Percentiles rank a stretch among this genome's conserved stretches.
Conservation (phyloP, 2,113 vertebrate genomes). For the Erythrocebus patas region DNA sequence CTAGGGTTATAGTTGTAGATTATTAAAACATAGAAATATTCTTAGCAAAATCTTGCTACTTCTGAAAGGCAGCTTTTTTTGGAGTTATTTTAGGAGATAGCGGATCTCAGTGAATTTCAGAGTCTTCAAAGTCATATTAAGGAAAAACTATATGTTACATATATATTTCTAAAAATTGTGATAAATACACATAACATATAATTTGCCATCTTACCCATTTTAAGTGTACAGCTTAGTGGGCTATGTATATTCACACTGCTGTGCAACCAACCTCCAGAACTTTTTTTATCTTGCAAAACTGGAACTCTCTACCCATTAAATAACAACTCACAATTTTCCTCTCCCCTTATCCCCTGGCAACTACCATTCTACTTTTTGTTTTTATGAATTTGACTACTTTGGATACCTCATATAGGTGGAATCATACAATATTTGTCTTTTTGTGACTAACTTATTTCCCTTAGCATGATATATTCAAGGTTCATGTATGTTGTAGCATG, state of each 20-base stretch:
- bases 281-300: background rate
- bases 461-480: background rate
- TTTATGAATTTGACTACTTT: background rate
- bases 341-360: background rate
- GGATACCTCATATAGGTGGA: background rate
- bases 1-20: slow-evolving; percentile 76
- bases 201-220: background rate
- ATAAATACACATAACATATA: background rate
- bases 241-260: background rate
- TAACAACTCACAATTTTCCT: background rate
- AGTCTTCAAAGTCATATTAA: slow-evolving; percentile 43
- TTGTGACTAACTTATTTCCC: slow-evolving; percentile 15
- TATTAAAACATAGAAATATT: slow-evolving; percentile 80
- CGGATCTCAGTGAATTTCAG: slow-evolving; percentile 76
- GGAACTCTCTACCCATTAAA: background rate
- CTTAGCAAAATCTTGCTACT: slow-evolving; percentile 75
- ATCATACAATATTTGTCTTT: background rate
- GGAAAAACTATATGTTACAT: background rate
- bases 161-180: background rate
- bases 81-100: slow-evolving; percentile 77
- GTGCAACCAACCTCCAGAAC: background rate
- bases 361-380: background rate
- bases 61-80: slow-evolving; percentile 77
- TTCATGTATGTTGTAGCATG: background rate
- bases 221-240: background rate